A percentile compares a stretch with the other conserved stretches of the same genome.
phyloP scores from a whole-genome alignment of 1,140 invertebrate genomes.

The Bombus confusus region DNA sequence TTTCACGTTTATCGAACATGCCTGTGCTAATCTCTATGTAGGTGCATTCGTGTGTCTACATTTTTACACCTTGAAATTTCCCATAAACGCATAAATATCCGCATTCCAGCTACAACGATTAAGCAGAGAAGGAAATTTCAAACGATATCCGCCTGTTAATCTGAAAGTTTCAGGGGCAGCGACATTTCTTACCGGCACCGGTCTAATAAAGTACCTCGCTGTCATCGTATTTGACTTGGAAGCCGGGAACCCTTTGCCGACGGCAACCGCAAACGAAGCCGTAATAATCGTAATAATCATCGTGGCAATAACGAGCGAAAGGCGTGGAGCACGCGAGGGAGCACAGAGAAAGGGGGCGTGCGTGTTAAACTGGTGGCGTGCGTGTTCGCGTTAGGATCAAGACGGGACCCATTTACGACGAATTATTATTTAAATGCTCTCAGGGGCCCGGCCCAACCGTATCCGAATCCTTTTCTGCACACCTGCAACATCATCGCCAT shows the following conservation, averaged over 20 bases:
- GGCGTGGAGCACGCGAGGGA: slow-evolving; percentile 8
- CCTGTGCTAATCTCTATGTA: too few species aligned
- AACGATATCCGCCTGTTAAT: too few species aligned
- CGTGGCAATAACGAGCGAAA: slow-evolving; percentile 22
- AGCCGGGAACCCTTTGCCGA: too few species aligned
- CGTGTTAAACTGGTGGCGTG: slow-evolving; percentile 11
- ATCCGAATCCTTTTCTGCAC: background rate
- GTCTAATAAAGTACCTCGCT: background rate
- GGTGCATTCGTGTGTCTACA: too few species aligned
- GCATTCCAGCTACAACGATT: fast-evolving
- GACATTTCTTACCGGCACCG: background rate
- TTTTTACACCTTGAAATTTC: too few species aligned
- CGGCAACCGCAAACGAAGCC: background rate
- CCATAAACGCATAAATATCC: too few species aligned
- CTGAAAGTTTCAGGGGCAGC: background rate
- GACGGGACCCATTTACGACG: slow-evolving; percentile 4
- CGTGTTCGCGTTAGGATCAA: slow-evolving; percentile 9
- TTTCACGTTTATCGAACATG: too few species aligned
- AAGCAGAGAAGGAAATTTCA: too few species aligned
- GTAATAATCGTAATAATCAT: slow-evolving; percentile 31
- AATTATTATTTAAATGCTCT: slow-evolving; percentile 31
- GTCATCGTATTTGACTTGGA: background rate
- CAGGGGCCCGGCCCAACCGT: background rate
- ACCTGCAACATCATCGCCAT: background rate
- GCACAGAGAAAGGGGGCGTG: slow-evolving; percentile 11